Percentiles rank a stretch among this genome's conserved stretches.
Conservation (phyloP, 2,888 invertebrate genomes). For the Athalia rosae region DNA sequence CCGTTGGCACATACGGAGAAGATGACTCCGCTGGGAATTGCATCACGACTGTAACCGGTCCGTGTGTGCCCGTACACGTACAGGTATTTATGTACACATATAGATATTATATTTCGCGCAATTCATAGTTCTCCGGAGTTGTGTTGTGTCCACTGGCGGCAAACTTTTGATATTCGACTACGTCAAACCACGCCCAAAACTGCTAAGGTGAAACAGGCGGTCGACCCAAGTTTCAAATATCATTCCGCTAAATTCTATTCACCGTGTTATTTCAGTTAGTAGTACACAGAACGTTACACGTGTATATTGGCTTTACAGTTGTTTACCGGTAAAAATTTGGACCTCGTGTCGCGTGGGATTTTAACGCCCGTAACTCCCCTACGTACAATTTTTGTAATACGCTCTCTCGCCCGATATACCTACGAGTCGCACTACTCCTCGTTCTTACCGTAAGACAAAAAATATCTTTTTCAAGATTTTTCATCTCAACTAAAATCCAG, state of each 20-base stretch:
- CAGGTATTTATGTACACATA: neutral
- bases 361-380: too few relatives aligned
- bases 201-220: slow-evolving; percentile 54
- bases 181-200: slow-evolving; percentile 44
- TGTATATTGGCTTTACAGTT: slow-evolving; percentile 19
- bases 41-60: slow-evolving; percentile 7
- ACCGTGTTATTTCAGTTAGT: slow-evolving; percentile 55
- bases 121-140: slow-evolving; percentile 28
- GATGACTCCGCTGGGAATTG: slow-evolving; percentile 40
- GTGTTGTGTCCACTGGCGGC: slow-evolving; percentile 48
- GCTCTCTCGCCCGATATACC: too few relatives aligned
- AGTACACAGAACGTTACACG: slow-evolving; percentile 44
- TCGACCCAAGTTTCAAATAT: slow-evolving; percentile 58
- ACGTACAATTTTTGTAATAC: too few relatives aligned
- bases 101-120: slow-evolving; percentile 1
- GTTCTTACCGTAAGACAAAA: neutral
- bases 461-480: slow-evolving; percentile 23
- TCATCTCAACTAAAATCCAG: slow-evolving; percentile 22
- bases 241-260: slow-evolving; percentile 57
- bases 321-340: slow-evolving; percentile 39
- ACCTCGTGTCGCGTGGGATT: neutral
- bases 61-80: neutral
- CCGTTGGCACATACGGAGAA: slow-evolving; percentile 23
- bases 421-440: too few relatives aligned
- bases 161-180: slow-evolving; percentile 62